Conservation (phyloP, 2,888 invertebrate species). For the Cantharis rufa region DNA sequence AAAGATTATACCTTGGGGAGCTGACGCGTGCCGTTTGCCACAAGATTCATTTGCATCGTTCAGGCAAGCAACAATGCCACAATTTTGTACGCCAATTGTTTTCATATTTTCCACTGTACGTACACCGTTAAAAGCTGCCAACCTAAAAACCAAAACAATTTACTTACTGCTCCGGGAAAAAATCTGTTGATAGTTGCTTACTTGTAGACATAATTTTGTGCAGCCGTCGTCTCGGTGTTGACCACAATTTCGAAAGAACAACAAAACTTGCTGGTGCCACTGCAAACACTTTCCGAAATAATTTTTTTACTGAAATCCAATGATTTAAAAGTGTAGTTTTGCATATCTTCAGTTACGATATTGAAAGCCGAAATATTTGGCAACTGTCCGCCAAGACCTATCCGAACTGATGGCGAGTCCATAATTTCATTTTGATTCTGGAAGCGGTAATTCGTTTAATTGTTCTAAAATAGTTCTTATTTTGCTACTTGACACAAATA, state of each 20-base stretch:
- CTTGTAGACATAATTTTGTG: background rate
- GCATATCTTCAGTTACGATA: background rate
- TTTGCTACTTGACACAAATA: background rate
- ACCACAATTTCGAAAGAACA: background rate
- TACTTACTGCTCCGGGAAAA: too few relatives aligned
- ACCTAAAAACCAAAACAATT: too few relatives aligned
- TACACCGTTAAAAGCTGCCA: conserved; percentile 34
- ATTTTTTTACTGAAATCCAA: background rate
- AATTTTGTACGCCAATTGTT: conserved; percentile 33
- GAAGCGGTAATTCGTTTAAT: background rate
- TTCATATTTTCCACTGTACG: conserved; percentile 16
- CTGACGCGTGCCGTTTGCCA: conserved; percentile 18
- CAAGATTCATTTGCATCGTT: conserved; percentile 26
- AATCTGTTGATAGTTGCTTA: too few relatives aligned
- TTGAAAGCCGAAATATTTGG: background rate
- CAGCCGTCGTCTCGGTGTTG: background rate
- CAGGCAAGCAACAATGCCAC: conserved; percentile 33
- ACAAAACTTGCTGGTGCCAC: background rate
- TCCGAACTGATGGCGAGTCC: background rate
- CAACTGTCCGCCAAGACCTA: background rate
- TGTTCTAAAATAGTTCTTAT: background rate
- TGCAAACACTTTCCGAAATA: background rate
- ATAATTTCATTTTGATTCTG: background rate
- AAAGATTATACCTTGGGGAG: conserved; percentile 6
- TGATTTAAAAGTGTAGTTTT: background rate